These are phyloP conservation scores for Grus americana DNA, from an alignment of 2,113 vertebrate genomes.

Conservation along the genomic window DNA sequence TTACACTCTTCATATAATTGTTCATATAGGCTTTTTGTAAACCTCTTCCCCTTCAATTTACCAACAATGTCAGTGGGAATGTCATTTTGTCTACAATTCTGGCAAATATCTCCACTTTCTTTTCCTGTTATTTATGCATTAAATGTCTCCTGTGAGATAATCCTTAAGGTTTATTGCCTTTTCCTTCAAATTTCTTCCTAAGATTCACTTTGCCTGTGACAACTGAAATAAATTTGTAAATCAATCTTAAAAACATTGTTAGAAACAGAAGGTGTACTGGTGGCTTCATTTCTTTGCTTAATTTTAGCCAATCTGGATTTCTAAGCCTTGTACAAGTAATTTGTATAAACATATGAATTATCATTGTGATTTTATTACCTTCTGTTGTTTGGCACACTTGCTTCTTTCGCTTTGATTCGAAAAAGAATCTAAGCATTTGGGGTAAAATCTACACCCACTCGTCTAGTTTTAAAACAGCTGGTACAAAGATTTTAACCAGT, in stretches of 20 bases:
- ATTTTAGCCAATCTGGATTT: neutral
- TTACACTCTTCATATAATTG: neutral
- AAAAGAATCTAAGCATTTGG: neutral
- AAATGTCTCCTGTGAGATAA: neutral
- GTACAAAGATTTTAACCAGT: neutral
- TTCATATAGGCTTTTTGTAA: neutral
- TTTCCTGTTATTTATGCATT: neutral
- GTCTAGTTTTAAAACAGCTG: neutral
- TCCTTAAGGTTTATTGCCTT: neutral
- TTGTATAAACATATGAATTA: neutral
- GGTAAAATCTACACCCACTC: neutral
- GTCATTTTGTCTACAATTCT: neutral
- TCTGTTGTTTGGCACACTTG: neutral
- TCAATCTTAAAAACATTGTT: neutral
- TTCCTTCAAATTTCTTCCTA: neutral
- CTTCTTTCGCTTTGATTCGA: neutral
- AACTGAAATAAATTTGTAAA: neutral
- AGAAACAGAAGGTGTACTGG: neutral
- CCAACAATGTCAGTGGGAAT: neutral
- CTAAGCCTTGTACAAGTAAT: neutral
- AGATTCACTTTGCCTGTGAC: neutral
- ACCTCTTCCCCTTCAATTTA: neutral
- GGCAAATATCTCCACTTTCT: neutral
- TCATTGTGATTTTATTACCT: neutral
- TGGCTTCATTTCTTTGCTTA: neutral